Evolutionary conservation across 92 coral and sea anemone species (phyloP).

Genomic region (Porites evermanni): DNA sequence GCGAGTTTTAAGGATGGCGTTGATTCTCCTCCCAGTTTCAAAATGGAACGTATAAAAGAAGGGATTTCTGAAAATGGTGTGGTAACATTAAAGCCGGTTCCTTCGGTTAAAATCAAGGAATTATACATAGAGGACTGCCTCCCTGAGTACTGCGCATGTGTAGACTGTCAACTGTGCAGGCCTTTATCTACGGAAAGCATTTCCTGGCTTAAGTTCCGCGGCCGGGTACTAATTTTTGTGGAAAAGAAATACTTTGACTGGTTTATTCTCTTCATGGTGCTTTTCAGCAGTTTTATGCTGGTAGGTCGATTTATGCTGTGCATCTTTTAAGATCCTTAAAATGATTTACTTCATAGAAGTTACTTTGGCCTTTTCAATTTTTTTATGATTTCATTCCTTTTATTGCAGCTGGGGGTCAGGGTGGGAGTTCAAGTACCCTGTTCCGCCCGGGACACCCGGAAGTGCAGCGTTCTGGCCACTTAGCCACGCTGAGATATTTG

Average conservation of each 20-base stretch:
- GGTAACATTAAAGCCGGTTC: not conserved
- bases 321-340: not conserved
- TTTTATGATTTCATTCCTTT: too few species aligned
- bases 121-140: conserved; percentile 72
- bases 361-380: too few species aligned
- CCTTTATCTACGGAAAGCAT: conserved; percentile 54
- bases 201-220: conserved; percentile 87
- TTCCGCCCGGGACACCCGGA: not conserved
- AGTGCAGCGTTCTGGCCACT: too few species aligned
- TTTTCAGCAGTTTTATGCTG: conserved; percentile 85
- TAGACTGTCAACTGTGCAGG: conserved; percentile 58
- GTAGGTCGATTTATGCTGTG: conserved; percentile 44
- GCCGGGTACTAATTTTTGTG: conserved; percentile 85
- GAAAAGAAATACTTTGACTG: conserved; percentile 89
- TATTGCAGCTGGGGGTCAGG: not conserved
- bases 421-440: not conserved
- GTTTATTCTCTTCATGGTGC: conserved; percentile 80
- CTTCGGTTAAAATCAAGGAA: conserved; percentile 67
- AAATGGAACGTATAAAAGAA: conserved; percentile 1
- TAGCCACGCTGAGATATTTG: too few species aligned
- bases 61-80: not conserved
- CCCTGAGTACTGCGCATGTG: conserved; percentile 72
- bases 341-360: too few species aligned
- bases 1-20: not conserved
- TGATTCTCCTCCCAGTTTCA: not conserved